Percentiles rank a stretch among this genome's conserved stretches.
Evolutionary conservation across 2,113 vertebrate species (phyloP).

Genomic region (Misgurnus anguillicaudatus): DNA sequence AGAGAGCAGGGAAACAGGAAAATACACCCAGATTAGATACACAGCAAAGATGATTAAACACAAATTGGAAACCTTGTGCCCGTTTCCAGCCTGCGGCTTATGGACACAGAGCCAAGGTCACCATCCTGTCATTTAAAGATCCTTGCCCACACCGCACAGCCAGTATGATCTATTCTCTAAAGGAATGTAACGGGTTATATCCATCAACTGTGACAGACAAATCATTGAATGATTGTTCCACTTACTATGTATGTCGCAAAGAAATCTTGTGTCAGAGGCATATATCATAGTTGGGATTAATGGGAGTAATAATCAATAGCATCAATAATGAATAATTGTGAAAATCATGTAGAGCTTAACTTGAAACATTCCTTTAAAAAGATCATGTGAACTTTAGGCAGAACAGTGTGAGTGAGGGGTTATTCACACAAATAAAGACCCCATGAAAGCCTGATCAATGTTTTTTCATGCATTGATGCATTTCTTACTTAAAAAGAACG

Average conservation of each 20-base stretch:
- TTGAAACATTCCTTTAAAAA: conserved; percentile 16
- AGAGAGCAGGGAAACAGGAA: conserved; percentile 47
- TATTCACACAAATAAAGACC: conserved; percentile 28
- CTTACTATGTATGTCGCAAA: background rate
- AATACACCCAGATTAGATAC: conserved; percentile 55
- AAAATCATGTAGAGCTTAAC: background rate
- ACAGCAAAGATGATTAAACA: conserved; percentile 62
- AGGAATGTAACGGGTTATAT: background rate
- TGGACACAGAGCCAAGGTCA: conserved; percentile 17
- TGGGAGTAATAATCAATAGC: no score
- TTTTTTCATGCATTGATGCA: no score
- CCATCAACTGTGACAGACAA: background rate
- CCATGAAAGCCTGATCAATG: no score
- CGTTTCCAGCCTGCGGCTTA: background rate
- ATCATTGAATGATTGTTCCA: background rate
- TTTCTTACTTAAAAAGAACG: no score
- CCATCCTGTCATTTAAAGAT: conserved; percentile 60
- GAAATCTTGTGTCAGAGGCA: no score
- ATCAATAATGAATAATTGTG: background rate
- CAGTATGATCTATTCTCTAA: background rate
- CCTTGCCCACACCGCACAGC: conserved; percentile 42
- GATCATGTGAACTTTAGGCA: conserved; percentile 46
- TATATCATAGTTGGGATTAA: no score
- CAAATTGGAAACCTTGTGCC: conserved; percentile 57
- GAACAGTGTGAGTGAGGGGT: conserved; percentile 42